These are phyloP conservation scores for Chlorops oryzae DNA, from an alignment of 1,140 invertebrate genomes.

Conservation along the genomic window DNA sequence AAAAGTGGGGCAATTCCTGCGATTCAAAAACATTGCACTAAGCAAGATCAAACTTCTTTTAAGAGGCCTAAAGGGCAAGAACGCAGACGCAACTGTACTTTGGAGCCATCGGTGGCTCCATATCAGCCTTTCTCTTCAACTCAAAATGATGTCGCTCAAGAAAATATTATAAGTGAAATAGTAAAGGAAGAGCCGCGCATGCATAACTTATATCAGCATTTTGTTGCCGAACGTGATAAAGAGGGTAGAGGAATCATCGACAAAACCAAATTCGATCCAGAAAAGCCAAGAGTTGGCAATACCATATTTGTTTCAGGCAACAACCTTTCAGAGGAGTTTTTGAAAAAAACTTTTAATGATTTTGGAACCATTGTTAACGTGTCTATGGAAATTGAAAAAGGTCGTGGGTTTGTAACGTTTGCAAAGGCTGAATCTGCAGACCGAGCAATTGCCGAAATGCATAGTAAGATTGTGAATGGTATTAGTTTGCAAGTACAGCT, in stretches of 20 bases:
- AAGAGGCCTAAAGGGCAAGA: slow-evolving; percentile 70
- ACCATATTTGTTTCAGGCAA: slow-evolving; percentile 81
- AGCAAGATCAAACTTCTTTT: slow-evolving; percentile 73
- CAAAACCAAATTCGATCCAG: slow-evolving; percentile 47
- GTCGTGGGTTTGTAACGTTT: slow-evolving; percentile 87
- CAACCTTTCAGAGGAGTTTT: slow-evolving; percentile 74
- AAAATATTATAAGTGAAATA: slow-evolving; percentile 46
- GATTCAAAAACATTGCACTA: slow-evolving; percentile 71
- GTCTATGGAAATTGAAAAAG: slow-evolving; percentile 83
- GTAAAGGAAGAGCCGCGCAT: slow-evolving; percentile 43
- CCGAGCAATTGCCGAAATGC: slow-evolving; percentile 79
- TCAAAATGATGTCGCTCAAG: slow-evolving; percentile 52
- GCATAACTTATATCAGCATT: slow-evolving; percentile 81
- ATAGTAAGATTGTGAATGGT: slow-evolving; percentile 72
- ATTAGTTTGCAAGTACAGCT: slow-evolving; percentile 72
- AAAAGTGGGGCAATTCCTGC: slow-evolving; percentile 88
- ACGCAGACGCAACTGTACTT: slow-evolving; percentile 64
- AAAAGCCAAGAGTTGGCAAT: slow-evolving; percentile 70
- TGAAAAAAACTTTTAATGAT: slow-evolving; percentile 71
- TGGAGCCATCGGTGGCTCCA: slow-evolving; percentile 67
- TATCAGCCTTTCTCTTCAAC: slow-evolving; percentile 86
- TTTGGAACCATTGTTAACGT: slow-evolving; percentile 80
- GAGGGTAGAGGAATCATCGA: slow-evolving; percentile 53
- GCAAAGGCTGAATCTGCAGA: slow-evolving; percentile 82
- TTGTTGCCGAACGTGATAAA: slow-evolving; percentile 67